Evolutionary conservation across 2,888 invertebrate species (phyloP), one percentile per base, ranked within the genome.

Genomic region (Ophraella communa): DNA sequence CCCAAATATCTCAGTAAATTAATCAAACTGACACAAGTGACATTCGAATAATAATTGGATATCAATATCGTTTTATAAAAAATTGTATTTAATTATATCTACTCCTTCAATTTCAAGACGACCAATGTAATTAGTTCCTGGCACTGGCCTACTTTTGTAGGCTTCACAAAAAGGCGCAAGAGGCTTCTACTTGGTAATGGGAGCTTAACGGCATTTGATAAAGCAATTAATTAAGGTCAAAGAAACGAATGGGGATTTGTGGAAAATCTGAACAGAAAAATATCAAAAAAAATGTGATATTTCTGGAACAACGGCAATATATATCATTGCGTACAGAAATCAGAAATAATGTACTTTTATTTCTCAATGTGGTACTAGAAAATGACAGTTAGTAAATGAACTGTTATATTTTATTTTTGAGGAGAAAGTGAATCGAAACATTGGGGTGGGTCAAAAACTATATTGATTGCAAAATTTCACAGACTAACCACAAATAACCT

Each of bases 151-250:
- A 27, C 2, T 24, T 51, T 51, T 8, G n/a, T 23, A 27, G 49
- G 17, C 27, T 27, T n/a, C 17, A 27, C 27, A 27, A 51, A 51
- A 51, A 56, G 45, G 17, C 56, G 30, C 30, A 30, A 56, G 45
- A 56, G 45, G 30, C 30, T 45, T 18, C 56, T 14, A 45, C 24
- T 56, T 33, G 20, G 56, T 56, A 56, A 56, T 56, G 56, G 45
- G 33, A 56, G 30, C 56, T 56, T 56, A 56, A 56, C 45, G 33
- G 45, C 45, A 56, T 56, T 45, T 56, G 56, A 56, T 56, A 56
- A 56, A 56, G 56, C 56, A 56, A 56, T 56, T 56, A 56, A 56
- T 56, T 56, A 56, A 47, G 45, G 56, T 27, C 56, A 45, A 30
- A 56, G 56, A 35, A 27, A 45, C 45, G 45, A 45, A 11, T 45